Percentiles rank a stretch among this genome's conserved stretches.
Conservation (phyloP, 1,140 invertebrate species). For the Zaprionus camerounensis region DNA sequence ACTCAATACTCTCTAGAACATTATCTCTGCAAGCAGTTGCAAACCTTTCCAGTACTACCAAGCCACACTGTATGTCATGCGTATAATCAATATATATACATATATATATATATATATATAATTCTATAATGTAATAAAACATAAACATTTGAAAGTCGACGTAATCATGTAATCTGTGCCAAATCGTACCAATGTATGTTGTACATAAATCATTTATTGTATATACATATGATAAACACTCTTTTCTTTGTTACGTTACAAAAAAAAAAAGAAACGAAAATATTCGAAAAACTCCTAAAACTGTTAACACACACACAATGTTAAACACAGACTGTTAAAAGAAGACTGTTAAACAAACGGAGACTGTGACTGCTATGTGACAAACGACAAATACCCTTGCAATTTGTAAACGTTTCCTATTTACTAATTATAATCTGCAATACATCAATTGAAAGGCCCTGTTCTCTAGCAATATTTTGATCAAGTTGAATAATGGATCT, state of each 20-base stretch:
- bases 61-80: background rate
- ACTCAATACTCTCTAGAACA: background rate
- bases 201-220: slow-evolving; percentile 61
- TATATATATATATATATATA: too few relatives aligned
- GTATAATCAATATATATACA: slow-evolving; percentile 16
- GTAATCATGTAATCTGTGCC: slow-evolving; percentile 78
- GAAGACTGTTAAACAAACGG: background rate
- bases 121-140: slow-evolving; percentile 24
- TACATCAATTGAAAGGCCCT: slow-evolving; percentile 60
- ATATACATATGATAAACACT: slow-evolving; percentile 58
- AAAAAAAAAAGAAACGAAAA: slow-evolving; percentile 1
- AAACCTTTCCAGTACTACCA: background rate
- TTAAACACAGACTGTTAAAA: too few relatives aligned
- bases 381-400: slow-evolving; percentile 50
- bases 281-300: slow-evolving; percentile 19
- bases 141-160: slow-evolving; percentile 28
- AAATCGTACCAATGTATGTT: slow-evolving; percentile 72
- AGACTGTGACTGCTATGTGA: background rate
- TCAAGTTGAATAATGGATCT: slow-evolving; percentile 75
- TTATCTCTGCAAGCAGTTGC: background rate
- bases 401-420: slow-evolving; percentile 55
- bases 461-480: slow-evolving; percentile 82
- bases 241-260: slow-evolving; percentile 58
- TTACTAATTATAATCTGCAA: slow-evolving; percentile 43
- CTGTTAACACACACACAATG: slow-evolving; percentile 13